Conservation (phyloP, 2,888 invertebrate species). For the Meandrusa payeni region DNA sequence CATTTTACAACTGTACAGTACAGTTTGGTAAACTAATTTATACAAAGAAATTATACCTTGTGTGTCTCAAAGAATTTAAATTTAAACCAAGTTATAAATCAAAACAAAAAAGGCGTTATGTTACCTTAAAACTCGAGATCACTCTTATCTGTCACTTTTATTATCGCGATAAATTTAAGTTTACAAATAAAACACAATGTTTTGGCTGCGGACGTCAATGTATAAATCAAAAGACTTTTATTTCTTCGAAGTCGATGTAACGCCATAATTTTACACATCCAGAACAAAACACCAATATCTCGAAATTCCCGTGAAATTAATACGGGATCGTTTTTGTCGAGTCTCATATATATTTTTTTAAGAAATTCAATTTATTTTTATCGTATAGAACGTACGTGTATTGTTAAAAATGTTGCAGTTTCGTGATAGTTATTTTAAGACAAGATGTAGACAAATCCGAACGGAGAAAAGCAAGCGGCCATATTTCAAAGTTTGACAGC, state of each 20-base stretch:
- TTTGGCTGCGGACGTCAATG: constrained; percentile 69
- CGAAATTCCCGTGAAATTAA: constrained; percentile 53
- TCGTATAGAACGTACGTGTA: constrained; percentile 7
- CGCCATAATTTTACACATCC: constrained; percentile 63
- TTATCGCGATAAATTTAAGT: constrained; percentile 59
- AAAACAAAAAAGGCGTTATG: constrained; percentile 32
- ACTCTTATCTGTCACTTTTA: constrained; percentile 56
- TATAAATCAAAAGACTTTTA: constrained; percentile 62
- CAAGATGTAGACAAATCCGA: constrained; percentile 65
- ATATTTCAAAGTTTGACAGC: constrained; percentile 80
- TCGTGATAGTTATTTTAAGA: constrained; percentile 61
- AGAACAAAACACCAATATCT: constrained; percentile 65
- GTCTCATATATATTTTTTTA: constrained; percentile 31
- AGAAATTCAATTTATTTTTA: constrained; percentile 23
- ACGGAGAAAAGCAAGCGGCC: constrained; percentile 60
- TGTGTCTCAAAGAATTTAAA: neutral
- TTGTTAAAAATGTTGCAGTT: constrained; percentile 42
- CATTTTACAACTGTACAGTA: too few relatives aligned
- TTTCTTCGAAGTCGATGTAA: constrained; percentile 46
- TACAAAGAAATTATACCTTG: too few relatives aligned
- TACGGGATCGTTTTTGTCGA: constrained; percentile 28
- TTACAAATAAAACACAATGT: constrained; percentile 61
- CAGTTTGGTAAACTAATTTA: too few relatives aligned
- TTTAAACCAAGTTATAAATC: constrained; percentile 9
- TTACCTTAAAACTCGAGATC: constrained; percentile 23